Percentiles rank a stretch among this genome's conserved stretches.
phyloP scores from a whole-genome alignment of 1,140 invertebrate species.

The Eurosta solidaginis region DNA sequence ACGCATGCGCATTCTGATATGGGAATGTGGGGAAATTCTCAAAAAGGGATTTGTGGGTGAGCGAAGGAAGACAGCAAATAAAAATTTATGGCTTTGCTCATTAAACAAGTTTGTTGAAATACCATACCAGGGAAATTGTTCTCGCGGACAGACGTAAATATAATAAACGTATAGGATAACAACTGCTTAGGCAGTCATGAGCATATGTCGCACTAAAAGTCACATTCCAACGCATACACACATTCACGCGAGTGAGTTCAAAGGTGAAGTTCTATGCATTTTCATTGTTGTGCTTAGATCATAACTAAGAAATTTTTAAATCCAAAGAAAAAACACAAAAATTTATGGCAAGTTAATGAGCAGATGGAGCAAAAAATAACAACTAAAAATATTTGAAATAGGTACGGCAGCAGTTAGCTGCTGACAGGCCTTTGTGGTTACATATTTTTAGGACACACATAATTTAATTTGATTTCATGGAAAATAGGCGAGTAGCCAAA shows the following conservation, averaged over 20 bases:
- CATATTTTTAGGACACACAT: neutral
- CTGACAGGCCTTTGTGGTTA: neutral
- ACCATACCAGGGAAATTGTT: neutral
- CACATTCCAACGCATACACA: neutral
- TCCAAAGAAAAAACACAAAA: neutral
- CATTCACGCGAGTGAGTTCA: neutral
- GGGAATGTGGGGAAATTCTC: neutral
- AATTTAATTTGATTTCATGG: slow-evolving; percentile 14
- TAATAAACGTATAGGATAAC: neutral
- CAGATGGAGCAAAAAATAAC: neutral
- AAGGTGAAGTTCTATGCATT: neutral
- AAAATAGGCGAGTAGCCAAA: slow-evolving; percentile 15
- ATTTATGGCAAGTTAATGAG: slow-evolving; percentile 3
- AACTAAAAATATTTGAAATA: neutral
- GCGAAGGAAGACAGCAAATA: neutral
- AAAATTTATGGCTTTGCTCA: slow-evolving; percentile 27
- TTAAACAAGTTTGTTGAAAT: slow-evolving; percentile 20
- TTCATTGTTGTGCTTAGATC: slow-evolving; percentile 21
- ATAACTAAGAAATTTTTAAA: neutral
- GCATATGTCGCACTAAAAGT: neutral
- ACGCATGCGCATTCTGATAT: neutral
- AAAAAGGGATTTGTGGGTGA: neutral
- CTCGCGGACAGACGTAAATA: neutral
- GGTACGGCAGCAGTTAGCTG: slow-evolving; percentile 17
- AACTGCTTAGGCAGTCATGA: neutral